Evolutionary conservation across 1,140 invertebrate species (phyloP), one percentile per base, ranked within the genome.

Genomic region (Adoxophyes honmai): DNA sequence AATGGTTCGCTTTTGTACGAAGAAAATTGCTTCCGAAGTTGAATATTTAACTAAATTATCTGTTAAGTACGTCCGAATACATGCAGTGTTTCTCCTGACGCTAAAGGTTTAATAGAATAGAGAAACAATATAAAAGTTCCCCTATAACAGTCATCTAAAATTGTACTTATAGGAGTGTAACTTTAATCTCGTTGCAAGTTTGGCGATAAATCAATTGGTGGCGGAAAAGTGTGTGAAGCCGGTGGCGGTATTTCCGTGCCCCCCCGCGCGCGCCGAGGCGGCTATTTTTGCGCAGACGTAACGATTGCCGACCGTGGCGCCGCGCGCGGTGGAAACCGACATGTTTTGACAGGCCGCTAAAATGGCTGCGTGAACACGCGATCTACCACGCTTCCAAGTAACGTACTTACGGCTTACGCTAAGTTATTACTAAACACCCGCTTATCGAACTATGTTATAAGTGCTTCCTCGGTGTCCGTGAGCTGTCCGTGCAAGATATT

Each of bases 301-400:
- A 73, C 68, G 72, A 74, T 68, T 66, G 68, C 39, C 78, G 73
- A 70, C 64, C 14, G 73, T 64, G 69, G 84, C 83, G 86, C 83
- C 75, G 39, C 59, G 11, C 62, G 69, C 73, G 77, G 75, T 36
- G 56, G 54, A 69, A 75, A 68, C 59, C 36, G 34, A 66, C 71
- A 86, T 58, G 64, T 64, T 79, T 84, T 88, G 83, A 86, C 81
- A 88, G 64, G 68, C 77, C 75, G 73, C 66, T 83, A 84, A 81
- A 78, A 86, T 86, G 83, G 85, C 85, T 73, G 85, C 75, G 74
- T 81, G 85, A 85, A 76, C 73, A 80, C 81, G 83, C 75, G 81
- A 79, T 72, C 72, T 70, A 64, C 67, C 78, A 86, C 85, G 81
- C 81, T 73, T 48, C 42, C 59, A 72, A 70, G 55, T 66, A 64